phyloP scores from a whole-genome alignment of 2,888 invertebrate genomes.

The Drosophila lacicola region DNA sequence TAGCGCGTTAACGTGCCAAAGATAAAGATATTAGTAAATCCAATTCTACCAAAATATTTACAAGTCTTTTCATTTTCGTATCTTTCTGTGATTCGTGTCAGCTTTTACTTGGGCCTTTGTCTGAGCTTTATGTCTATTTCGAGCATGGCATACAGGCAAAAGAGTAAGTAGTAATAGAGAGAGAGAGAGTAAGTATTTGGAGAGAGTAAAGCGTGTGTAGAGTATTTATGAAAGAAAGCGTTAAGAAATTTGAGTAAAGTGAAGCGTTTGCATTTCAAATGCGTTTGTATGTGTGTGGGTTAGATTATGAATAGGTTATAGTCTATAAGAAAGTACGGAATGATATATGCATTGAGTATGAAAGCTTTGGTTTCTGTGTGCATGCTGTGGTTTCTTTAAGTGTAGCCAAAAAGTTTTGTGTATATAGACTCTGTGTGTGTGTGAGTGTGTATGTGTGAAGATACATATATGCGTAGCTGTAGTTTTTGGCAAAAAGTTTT shows the following conservation, averaged over 20 bases:
- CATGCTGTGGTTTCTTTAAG: slow-evolving; percentile 54
- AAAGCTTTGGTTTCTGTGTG: slow-evolving; percentile 26
- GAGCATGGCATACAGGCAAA: slow-evolving; percentile 59
- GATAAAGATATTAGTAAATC: slow-evolving; percentile 29
- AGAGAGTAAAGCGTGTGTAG: slow-evolving; percentile 28
- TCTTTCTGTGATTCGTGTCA: slow-evolving; percentile 32
- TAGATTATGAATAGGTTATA: slow-evolving; percentile 32
- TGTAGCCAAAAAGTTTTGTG: slow-evolving; percentile 45
- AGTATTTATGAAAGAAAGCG: slow-evolving; percentile 38
- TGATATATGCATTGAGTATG: slow-evolving; percentile 31
- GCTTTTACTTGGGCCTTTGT: slow-evolving; percentile 48
- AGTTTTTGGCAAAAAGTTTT: slow-evolving; percentile 39
- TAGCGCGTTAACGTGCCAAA: slow-evolving; percentile 5
- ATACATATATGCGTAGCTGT: slow-evolving; percentile 11
- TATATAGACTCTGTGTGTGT: neutral
- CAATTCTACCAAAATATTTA: neutral
- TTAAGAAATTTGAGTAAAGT: slow-evolving; percentile 49
- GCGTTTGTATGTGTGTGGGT: slow-evolving; percentile 20
- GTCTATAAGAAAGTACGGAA: slow-evolving; percentile 22
- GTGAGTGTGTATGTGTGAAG: neutral
- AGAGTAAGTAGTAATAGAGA: slow-evolving; percentile 29
- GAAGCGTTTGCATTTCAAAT: slow-evolving; percentile 36
- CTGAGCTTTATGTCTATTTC: slow-evolving; percentile 49
- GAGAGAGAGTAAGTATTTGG: slow-evolving; percentile 20
- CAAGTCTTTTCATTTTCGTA: slow-evolving; percentile 4